Percentiles rank a stretch among this genome's conserved stretches.
phyloP scores from a whole-genome alignment of 1,140 invertebrate genomes.

The Asbolus verrucosus region DNA sequence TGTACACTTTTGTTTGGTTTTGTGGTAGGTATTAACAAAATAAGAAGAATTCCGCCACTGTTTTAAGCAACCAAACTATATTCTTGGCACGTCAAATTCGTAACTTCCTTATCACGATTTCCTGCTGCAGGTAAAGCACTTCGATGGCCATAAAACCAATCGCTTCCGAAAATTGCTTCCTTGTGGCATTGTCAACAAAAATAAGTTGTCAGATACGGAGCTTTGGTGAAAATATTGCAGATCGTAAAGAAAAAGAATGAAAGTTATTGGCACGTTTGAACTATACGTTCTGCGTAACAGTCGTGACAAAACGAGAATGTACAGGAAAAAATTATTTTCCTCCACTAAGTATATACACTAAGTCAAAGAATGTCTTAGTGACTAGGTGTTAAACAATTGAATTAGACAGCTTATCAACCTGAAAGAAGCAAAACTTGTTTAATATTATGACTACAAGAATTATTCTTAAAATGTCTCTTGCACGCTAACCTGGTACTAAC shows the following conservation, averaged over 20 bases:
- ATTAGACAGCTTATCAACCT: too few relatives aligned
- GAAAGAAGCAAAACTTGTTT: too few relatives aligned
- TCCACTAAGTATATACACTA: too few relatives aligned
- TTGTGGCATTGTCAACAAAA: background rate
- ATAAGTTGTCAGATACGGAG: background rate
- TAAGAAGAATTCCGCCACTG: background rate
- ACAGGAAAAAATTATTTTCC: background rate
- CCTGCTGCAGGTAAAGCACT: conserved; percentile 2
- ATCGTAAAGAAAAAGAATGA: background rate
- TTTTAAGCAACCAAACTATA: background rate
- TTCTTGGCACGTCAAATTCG: conserved; percentile 10
- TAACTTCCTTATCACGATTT: conserved; percentile 7
- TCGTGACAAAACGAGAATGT: too few relatives aligned
- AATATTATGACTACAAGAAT: too few relatives aligned
- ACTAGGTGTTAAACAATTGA: too few relatives aligned
- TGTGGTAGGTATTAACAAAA: too few relatives aligned
- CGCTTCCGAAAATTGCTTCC: conserved; percentile 4
- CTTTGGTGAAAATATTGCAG: too few relatives aligned
- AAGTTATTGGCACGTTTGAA: background rate
- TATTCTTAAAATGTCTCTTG: too few relatives aligned
- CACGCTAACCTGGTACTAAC: too few relatives aligned
- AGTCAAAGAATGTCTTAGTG: too few relatives aligned
- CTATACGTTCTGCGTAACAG: background rate
- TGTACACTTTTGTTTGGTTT: background rate
- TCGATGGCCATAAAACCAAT: too few relatives aligned